Evolutionary conservation across 2,888 invertebrate genomes (phyloP).

Genomic region (Coenonympha arcania): DNA sequence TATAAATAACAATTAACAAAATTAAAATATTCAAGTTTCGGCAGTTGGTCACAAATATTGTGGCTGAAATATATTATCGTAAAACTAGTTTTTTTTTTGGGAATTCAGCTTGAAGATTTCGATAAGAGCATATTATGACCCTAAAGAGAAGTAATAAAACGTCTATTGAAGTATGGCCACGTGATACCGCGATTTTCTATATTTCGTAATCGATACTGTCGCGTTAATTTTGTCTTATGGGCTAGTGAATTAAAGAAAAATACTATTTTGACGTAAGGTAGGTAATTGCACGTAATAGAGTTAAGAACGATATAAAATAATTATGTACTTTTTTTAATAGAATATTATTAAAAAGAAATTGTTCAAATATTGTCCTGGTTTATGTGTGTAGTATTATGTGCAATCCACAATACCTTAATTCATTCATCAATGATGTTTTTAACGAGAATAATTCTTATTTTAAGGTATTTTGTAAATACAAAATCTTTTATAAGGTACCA

Average conservation of each 20-base stretch:
- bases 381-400: conserved; percentile 8
- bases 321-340: conserved; percentile 2
- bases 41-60: too few relatives aligned
- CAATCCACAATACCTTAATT: conserved; percentile 5
- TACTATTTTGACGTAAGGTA: conserved; percentile 3
- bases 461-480: conserved; percentile 65
- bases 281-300: conserved; percentile 9
- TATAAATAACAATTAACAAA: too few relatives aligned
- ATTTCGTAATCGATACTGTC: neutral
- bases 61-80: too few relatives aligned
- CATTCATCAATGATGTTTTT: conserved; percentile 4
- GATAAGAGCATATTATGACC: too few relatives aligned
- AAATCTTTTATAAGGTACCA: conserved; percentile 58
- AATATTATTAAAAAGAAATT: neutral
- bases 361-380: conserved; percentile 20
- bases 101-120: too few relatives aligned
- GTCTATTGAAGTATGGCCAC: too few relatives aligned
- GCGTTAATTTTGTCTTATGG: conserved; percentile 13
- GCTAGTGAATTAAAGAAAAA: conserved; percentile 15
- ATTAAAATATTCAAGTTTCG: too few relatives aligned
- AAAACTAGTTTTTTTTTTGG: too few relatives aligned
- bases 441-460: conserved; percentile 13
- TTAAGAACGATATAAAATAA: neutral
- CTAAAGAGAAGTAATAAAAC: too few relatives aligned
- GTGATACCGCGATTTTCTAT: too few relatives aligned